A percentile compares a stretch with the other conserved stretches of the same genome.
These are phyloP conservation scores for Matsumurasca onukii DNA, from an alignment of 1,140 invertebrate genomes.

Conservation along the genomic window DNA sequence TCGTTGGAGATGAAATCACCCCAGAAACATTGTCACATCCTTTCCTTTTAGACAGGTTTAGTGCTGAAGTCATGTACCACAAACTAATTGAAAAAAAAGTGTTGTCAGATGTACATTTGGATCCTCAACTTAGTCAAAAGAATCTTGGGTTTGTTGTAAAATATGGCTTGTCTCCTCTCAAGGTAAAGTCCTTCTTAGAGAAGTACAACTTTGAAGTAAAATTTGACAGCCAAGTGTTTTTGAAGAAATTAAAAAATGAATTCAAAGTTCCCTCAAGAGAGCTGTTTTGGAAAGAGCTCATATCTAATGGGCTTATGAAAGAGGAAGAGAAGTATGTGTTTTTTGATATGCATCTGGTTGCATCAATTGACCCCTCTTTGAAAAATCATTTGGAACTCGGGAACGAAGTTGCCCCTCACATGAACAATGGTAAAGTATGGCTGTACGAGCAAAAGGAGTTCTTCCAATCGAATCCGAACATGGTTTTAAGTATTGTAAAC, in stretches of 20 bases:
- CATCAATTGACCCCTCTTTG: not conserved
- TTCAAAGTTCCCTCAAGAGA: not conserved
- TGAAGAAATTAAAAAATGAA: not conserved
- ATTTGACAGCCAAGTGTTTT: not conserved
- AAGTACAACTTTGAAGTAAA: not conserved
- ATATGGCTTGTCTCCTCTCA: not conserved
- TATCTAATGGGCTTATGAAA: not conserved
- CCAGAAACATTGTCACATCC: not conserved
- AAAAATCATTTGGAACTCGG: not conserved
- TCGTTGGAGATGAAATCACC: not conserved
- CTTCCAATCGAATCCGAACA: not conserved
- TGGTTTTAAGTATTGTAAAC: not conserved
- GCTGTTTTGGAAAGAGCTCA: not conserved
- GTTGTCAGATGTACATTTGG: not conserved
- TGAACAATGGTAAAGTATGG: not conserved
- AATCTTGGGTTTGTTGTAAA: not conserved
- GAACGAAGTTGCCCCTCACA: not conserved
- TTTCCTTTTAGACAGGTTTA: not conserved
- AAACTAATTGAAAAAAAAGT: not conserved
- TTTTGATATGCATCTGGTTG: not conserved
- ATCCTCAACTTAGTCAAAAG: not conserved
- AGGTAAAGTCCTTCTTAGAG: not conserved
- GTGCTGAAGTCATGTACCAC: not conserved
- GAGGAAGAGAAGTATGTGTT: conserved; percentile 4
- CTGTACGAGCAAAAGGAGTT: not conserved